A percentile compares a stretch with the other conserved stretches of the same genome.
phyloP scores from a whole-genome alignment of 1,140 invertebrate species.

The Cydia amplana region DNA sequence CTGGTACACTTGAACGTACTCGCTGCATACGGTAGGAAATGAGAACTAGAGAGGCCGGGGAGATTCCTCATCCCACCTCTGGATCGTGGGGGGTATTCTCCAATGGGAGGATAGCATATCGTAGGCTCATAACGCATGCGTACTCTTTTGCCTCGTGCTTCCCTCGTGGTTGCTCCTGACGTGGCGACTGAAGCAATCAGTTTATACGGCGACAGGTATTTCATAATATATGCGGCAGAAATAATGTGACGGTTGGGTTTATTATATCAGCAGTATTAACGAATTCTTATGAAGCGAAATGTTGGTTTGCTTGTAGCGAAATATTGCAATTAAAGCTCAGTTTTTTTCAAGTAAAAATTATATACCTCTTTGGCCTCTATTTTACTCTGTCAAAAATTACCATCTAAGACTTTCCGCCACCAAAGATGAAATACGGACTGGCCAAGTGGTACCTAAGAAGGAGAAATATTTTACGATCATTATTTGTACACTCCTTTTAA shows the following conservation, averaged over 20 bases:
- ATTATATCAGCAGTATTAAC: neutral
- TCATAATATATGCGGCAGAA: neutral
- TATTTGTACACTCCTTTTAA: too few species aligned
- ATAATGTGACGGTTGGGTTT: neutral
- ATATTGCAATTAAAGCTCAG: too few species aligned
- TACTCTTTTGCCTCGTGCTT: conserved; percentile 65
- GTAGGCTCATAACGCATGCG: conserved; percentile 58
- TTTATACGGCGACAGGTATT: neutral
- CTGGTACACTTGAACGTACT: neutral
- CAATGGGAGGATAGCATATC: conserved; percentile 12
- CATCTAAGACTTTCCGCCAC: too few species aligned
- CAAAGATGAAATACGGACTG: too few species aligned
- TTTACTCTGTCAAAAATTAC: too few species aligned
- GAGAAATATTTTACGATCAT: too few species aligned
- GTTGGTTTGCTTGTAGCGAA: neutral
- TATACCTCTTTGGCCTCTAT: too few species aligned
- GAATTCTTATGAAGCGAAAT: neutral
- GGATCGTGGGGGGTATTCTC: conserved; percentile 11
- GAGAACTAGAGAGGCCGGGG: neutral
- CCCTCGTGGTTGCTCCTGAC: conserved; percentile 62
- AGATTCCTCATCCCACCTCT: conserved; percentile 6
- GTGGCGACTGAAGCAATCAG: conserved; percentile 48
- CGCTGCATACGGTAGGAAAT: neutral
- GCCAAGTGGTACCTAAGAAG: too few species aligned
- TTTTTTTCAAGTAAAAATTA: too few species aligned